A percentile compares a stretch with the other conserved stretches of the same genome.
Evolutionary conservation across 2,797 vertebrate species (phyloP).

Genomic region (Luscinia luscinia): DNA sequence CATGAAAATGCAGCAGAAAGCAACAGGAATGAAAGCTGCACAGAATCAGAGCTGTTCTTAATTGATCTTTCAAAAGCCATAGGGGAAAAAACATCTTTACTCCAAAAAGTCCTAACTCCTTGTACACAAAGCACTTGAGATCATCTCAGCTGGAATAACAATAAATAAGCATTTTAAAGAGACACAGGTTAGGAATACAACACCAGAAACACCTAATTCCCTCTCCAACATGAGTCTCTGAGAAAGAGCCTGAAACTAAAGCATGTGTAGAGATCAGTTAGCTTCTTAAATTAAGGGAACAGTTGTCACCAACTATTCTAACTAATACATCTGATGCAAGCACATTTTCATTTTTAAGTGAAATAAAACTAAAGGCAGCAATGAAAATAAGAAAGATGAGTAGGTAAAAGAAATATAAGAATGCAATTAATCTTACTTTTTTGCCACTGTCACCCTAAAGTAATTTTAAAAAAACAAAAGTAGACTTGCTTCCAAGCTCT

Average conservation of each 20-base stretch:
- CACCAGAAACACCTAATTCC: neutral
- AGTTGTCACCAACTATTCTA: neutral
- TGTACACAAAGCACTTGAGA: neutral
- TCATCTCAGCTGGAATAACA: neutral
- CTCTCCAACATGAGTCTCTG: neutral
- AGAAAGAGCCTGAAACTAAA: neutral
- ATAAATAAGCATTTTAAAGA: neutral
- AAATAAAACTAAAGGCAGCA: neutral
- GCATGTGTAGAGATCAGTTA: fast-evolving
- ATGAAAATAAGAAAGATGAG: neutral
- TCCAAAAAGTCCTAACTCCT: neutral
- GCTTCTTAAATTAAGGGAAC: neutral
- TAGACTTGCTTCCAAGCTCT: neutral
- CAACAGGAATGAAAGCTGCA: neutral
- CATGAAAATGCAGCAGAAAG: neutral
- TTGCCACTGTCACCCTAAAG: neutral
- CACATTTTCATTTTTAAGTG: neutral
- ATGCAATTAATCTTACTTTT: neutral
- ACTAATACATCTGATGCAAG: neutral
- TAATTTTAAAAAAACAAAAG: neutral
- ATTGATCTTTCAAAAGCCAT: neutral
- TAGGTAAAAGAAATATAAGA: neutral
- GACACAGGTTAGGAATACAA: neutral
- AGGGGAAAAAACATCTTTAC: neutral
- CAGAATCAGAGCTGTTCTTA: neutral